Evolutionary conservation across 92 coral and sea anemone species (phyloP), one percentile per base, ranked within the genome.

Genomic region (Chrysogorgia sp.): DNA sequence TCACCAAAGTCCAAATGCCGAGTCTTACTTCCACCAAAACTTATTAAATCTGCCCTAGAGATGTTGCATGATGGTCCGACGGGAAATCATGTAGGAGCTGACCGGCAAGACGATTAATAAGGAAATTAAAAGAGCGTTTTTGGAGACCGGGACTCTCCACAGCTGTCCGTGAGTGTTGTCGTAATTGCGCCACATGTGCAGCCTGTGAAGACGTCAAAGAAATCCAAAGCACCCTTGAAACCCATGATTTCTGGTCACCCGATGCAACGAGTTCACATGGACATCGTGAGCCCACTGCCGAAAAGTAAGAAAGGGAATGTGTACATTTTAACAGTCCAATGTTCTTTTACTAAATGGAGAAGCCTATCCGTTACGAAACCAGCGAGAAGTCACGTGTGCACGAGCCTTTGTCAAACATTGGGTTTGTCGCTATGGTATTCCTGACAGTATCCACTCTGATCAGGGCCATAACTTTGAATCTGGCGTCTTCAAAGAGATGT

Each of bases 381-480:
- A 82, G 34, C 40, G 80, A 22, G 90, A 86, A 23, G 41, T 71
- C 14, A 86, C 82, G 3, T 81, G 86, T 57, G 86, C 86, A 6
- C 32, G 80, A 10, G 81, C 62, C 2, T 48, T 35, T 30, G 37
- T 75, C 2, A 34, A 58, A 12, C 12, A 26, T 59, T 52, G 83
- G 58, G 77, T 60, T 33, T 65, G 69, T 37, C 57, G 75, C 17
- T 87, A 26, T 49, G 84, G 88, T 9, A 83, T 74, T 28, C 88
- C 81, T 13, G 86, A 83, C 45, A 77, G 84, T 20, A 50, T 87
- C 0, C 85, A 83, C 30, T 25, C 74, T 2, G 90, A 86, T 19
- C 88, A 83, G 55, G 88, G 83, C 10, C 63, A 75, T 1, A 86
- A 82, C 52, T 86, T 86, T 32, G 84, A 82, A 43, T 82, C 86